Percentiles rank a stretch among this genome's conserved stretches.
These are phyloP conservation scores for Istiophorus platypterus DNA, from an alignment of 2,113 vertebrate genomes.

Conservation along the genomic window DNA sequence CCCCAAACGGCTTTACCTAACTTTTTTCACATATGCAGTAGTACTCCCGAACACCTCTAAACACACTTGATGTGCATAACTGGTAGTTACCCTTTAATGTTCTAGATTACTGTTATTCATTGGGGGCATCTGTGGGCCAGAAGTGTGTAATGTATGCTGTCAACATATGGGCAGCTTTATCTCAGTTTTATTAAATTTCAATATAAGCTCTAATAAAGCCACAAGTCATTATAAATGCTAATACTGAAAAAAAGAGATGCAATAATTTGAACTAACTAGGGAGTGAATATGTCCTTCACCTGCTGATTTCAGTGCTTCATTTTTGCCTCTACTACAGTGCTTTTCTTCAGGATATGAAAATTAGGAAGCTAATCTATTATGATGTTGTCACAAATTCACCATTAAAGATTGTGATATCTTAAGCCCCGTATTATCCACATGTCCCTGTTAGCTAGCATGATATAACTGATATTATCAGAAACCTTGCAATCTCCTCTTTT, in stretches of 20 bases:
- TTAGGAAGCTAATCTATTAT: slow-evolving; percentile 29
- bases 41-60: background rate
- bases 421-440: slow-evolving; percentile 47
- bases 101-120: background rate
- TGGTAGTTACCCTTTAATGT: background rate
- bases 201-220: background rate
- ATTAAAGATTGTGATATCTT: slow-evolving; percentile 32
- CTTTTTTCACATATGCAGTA: background rate
- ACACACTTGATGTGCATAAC: background rate
- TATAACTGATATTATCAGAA: slow-evolving; percentile 62
- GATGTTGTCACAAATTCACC: slow-evolving; percentile 26
- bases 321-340: background rate
- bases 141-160: background rate
- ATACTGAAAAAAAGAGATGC: background rate
- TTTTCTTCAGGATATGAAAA: slow-evolving; percentile 33
- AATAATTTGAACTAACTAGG: background rate
- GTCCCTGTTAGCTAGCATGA: slow-evolving; percentile 44
- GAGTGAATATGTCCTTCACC: background rate
- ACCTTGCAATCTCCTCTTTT: slow-evolving; percentile 42
- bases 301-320: slow-evolving; percentile 27
- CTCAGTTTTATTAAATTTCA: background rate
- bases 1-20: background rate
- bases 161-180: background rate
- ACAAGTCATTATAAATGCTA: background rate
- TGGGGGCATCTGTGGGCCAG: background rate